Percentiles rank a stretch among this genome's conserved stretches.
Evolutionary conservation across 2,797 vertebrate genomes (phyloP).

Genomic region (Spinibarbus caldwelli): DNA sequence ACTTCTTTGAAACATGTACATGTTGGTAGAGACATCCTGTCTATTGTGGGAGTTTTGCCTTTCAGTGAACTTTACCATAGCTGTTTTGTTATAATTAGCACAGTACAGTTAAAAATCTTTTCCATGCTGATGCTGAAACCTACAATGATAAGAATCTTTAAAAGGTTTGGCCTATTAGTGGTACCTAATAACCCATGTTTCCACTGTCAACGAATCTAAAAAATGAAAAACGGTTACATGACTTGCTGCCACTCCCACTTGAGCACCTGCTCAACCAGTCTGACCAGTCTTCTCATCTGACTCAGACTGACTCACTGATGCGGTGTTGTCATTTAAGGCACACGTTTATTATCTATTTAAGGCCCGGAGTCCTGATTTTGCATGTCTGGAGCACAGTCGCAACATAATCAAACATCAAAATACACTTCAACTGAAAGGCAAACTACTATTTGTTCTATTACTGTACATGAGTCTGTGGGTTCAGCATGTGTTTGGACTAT

Average conservation of each 20-base stretch:
- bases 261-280: slow-evolving; percentile 44
- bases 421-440: neutral
- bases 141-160: slow-evolving; percentile 22
- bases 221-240: slow-evolving; percentile 4
- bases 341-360: neutral
- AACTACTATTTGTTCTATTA: neutral
- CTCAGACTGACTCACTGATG: neutral
- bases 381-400: no score
- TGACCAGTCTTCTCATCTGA: slow-evolving; percentile 44
- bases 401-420: neutral
- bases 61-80: slow-evolving; percentile 15
- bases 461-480: neutral
- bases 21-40: slow-evolving; percentile 34
- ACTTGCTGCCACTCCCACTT: slow-evolving; percentile 15
- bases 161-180: slow-evolving; percentile 14
- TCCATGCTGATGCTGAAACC: slow-evolving; percentile 20
- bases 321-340: neutral
- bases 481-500: neutral
- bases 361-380: slow-evolving; percentile 10
- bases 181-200: slow-evolving; percentile 27
- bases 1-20: neutral
- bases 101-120: slow-evolving; percentile 24
- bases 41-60: slow-evolving; percentile 22
- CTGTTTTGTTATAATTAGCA: slow-evolving; percentile 27
- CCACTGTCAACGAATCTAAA: slow-evolving; percentile 23